Percentiles rank a stretch among this genome's conserved stretches.
Evolutionary conservation across 2,113 vertebrate genomes (phyloP).

Genomic region (Oceanites oceanicus): DNA sequence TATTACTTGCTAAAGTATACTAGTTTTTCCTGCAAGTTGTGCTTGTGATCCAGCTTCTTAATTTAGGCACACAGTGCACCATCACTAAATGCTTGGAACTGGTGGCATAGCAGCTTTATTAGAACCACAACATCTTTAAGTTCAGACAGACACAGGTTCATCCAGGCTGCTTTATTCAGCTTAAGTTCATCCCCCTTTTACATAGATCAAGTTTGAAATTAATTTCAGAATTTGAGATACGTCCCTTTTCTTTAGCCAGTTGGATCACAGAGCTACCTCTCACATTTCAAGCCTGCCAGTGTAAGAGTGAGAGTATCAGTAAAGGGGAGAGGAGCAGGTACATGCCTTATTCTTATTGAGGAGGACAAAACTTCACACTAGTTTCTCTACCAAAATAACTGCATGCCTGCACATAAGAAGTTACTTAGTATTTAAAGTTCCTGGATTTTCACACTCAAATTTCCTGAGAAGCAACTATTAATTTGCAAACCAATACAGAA

Average conservation of each 20-base stretch:
- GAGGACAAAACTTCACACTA: neutral
- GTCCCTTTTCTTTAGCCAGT: neutral
- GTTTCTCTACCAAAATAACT: neutral
- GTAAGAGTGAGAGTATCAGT: neutral
- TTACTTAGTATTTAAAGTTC: neutral
- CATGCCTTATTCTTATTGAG: neutral
- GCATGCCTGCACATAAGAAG: accelerated
- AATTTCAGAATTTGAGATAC: neutral
- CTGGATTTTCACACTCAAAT: neutral
- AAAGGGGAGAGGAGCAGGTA: neutral
- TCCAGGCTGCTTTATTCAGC: neutral
- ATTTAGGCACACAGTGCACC: neutral
- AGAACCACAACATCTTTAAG: neutral
- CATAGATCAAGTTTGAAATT: neutral
- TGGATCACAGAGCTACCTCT: neutral
- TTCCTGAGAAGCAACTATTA: neutral
- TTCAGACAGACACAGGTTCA: neutral
- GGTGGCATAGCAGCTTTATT: neutral
- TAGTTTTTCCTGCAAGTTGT: neutral
- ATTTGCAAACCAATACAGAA: neutral
- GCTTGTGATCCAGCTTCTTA: neutral
- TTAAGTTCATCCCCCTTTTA: neutral
- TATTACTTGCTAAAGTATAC: neutral
- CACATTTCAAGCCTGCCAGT: neutral
- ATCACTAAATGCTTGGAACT: neutral